Base-by-base conservation (phyloP, 37 sponge, comb jelly and placozoan species). In the Chondrilla cf. caribensis region DNA sequence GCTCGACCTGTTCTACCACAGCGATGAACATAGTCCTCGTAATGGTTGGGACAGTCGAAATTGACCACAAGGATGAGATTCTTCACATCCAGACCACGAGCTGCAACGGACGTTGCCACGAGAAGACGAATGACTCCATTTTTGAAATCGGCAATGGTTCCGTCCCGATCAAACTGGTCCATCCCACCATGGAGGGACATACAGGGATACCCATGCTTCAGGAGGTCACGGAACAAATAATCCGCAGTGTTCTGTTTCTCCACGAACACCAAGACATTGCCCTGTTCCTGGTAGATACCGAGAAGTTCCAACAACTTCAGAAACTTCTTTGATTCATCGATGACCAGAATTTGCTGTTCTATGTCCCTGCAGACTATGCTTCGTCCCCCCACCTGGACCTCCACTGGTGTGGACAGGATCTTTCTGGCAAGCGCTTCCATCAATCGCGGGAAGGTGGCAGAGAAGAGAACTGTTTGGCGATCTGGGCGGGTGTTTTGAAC, bases 1-100 rank as follows among this genome's bases (percentile, higher is more conserved):
- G 99, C 99, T 25, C 99, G 67, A 0, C 99, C 99, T 29, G 99
- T 99, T n/a, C 99, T 78, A 54, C 97, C 97, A 89, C 93, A 93
- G 35, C 99, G 86, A 71, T 99, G 99, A 0, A 99, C 99, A 60
- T 99, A 99, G 85, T 99, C 99, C 72, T 99, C 99, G 55, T 99
- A 99, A 66, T 99, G 99, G 58, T 96, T 99, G 26, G 99, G 99
- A 85, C 97, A 96, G 78, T 96, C 97, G 58, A 93, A 94, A 79
- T 99, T 99, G 15, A 99, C 86, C 4, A 99, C 99, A 19, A 99
- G 88, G 33, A 94, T 84, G 4, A 99, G 87, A 7, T 92, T 86
- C 78, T 91, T 93, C 38, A 99, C 93, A 70, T 99, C 99, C 70
- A 99, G 84, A 0, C 99, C 99, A 37, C 99, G 89, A 28, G 99